These are phyloP conservation scores for Zaprionus taronus DNA, from an alignment of 1,140 invertebrate species.

Conservation along the genomic window DNA sequence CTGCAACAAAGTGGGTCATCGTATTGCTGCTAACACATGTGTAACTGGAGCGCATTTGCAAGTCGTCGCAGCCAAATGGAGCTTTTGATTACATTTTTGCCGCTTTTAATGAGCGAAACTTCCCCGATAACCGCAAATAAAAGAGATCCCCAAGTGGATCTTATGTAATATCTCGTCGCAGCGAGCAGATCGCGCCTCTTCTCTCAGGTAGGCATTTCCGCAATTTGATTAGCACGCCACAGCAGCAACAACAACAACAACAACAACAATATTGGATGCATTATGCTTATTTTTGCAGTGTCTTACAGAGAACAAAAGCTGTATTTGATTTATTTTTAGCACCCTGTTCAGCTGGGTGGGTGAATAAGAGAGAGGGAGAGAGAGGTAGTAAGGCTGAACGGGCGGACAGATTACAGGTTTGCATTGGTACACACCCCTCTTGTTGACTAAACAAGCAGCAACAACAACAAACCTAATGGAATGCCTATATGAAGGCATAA, in stretches of 20 bases:
- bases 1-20: constrained; percentile 67
- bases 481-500: not conserved
- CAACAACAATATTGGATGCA: constrained; percentile 40
- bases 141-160: constrained; percentile 56
- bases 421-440: constrained; percentile 49
- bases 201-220: constrained; percentile 60
- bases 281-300: constrained; percentile 53
- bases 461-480: constrained; percentile 12
- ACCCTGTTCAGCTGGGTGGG: constrained; percentile 12
- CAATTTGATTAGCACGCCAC: constrained; percentile 34
- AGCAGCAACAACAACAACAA: constrained; percentile 15
- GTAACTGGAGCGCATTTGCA: constrained; percentile 75
- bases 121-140: constrained; percentile 59
- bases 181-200: constrained; percentile 1
- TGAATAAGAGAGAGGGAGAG: not conserved
- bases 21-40: constrained; percentile 23
- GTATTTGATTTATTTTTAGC: constrained; percentile 72
- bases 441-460: not conserved
- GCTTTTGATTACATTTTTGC: constrained; percentile 60
- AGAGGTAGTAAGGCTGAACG: not conserved
- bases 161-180: constrained; percentile 62
- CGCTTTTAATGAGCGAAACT: constrained; percentile 72
- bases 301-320: constrained; percentile 70
- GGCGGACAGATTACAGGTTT: constrained; percentile 45
- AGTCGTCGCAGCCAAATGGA: constrained; percentile 72